phyloP scores from a whole-genome alignment of 2,888 invertebrate species.

The Agrotis ipsilon region DNA sequence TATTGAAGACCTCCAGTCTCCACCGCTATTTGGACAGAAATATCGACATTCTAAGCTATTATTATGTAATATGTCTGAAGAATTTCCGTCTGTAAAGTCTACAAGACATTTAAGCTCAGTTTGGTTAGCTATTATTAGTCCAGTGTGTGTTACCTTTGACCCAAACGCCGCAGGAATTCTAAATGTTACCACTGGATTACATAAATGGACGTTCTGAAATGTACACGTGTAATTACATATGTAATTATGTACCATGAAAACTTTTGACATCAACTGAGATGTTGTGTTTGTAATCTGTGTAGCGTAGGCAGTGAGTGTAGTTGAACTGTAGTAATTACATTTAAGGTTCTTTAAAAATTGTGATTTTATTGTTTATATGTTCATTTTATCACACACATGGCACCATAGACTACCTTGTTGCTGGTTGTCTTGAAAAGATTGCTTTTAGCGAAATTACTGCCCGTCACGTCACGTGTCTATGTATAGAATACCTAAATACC shows the following conservation, averaged over 20 bases:
- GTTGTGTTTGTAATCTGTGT: no score
- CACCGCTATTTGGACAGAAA: background rate
- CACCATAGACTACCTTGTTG: no score
- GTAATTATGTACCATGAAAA: background rate
- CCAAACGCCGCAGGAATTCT: slow-evolving; percentile 10
- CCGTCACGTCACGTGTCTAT: no score
- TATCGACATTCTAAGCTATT: background rate
- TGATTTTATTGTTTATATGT: no score
- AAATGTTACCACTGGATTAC: slow-evolving; percentile 17
- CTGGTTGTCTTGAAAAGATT: no score
- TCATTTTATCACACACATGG: no score
- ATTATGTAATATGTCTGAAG: background rate
- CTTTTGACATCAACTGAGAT: background rate
- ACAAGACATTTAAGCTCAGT: no score
- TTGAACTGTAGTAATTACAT: no score
- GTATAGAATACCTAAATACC: no score
- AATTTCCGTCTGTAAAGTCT: background rate
- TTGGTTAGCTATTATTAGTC: slow-evolving; percentile 4
- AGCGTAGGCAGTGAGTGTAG: no score
- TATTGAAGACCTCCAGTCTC: background rate
- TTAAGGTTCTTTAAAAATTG: no score
- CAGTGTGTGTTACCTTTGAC: slow-evolving; percentile 20
- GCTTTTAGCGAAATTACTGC: no score
- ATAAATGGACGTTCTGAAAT: slow-evolving; percentile 4
- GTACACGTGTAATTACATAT: background rate